Evolutionary conservation across 2,888 invertebrate genomes (phyloP).

Genomic region (Agrochola lychnidis): DNA sequence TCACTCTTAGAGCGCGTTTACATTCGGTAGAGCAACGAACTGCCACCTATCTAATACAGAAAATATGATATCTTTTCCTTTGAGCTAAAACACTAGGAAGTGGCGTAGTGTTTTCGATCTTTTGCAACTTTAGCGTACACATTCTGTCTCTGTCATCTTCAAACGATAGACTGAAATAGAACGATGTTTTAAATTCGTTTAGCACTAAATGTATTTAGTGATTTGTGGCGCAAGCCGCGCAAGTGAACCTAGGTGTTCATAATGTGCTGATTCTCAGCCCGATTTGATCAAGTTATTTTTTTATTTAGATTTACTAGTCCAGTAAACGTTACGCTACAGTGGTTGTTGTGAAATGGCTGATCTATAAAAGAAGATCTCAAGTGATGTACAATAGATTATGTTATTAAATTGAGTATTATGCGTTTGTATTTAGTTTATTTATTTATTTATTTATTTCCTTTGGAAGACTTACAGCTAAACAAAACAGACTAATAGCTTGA

Average conservation of each 20-base stretch:
- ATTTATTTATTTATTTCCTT: no score
- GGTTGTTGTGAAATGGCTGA: background rate
- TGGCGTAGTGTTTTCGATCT: no score
- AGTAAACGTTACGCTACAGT: background rate
- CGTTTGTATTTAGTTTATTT: background rate
- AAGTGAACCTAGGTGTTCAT: background rate
- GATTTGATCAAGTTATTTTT: background rate
- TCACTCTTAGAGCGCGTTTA: conserved; percentile 12
- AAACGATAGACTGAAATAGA: background rate
- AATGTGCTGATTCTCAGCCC: background rate
- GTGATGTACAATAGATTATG: background rate
- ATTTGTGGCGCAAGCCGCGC: background rate
- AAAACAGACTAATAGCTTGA: no score
- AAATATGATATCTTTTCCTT: no score
- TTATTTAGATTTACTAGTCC: background rate
- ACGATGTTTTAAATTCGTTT: background rate
- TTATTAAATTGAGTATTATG: background rate
- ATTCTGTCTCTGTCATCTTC: background rate
- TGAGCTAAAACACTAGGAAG: no score
- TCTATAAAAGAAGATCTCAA: background rate
- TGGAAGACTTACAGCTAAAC: no score
- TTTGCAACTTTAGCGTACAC: no score
- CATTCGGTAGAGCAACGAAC: conserved; percentile 12
- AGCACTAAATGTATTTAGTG: background rate
- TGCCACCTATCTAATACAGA: no score